Conservation (phyloP, 2,797 vertebrate genomes). For the Orestias chungarensis region DNA sequence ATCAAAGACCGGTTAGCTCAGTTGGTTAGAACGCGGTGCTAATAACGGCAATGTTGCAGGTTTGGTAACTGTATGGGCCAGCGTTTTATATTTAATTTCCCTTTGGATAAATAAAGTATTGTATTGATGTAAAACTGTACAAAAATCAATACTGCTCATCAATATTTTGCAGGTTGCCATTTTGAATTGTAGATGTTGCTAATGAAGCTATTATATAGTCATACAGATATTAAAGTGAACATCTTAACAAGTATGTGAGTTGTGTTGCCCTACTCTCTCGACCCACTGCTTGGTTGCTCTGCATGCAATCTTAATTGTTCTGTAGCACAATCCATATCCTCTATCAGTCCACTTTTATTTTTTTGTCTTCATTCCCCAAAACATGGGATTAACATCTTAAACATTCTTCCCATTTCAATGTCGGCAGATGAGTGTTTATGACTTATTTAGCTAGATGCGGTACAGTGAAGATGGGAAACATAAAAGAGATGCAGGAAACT, state of each 20-base stretch:
- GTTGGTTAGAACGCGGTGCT: conserved; percentile 82
- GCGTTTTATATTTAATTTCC: no score
- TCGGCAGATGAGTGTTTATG: not conserved
- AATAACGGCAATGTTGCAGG: conserved; percentile 79
- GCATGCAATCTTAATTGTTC: not conserved
- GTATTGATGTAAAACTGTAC: no score
- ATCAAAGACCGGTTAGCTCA: conserved; percentile 72
- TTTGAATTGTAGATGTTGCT: not conserved
- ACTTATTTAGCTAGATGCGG: not conserved
- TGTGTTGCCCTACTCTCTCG: not conserved
- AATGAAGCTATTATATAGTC: no score
- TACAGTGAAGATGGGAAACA: not conserved
- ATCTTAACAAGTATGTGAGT: not conserved
- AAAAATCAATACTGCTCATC: no score
- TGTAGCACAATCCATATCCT: not conserved
- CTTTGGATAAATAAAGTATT: no score
- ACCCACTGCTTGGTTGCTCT: not conserved
- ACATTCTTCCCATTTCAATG: not conserved
- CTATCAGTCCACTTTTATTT: not conserved
- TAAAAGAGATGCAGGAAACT: not conserved
- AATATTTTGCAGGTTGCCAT: not conserved
- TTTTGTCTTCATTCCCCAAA: not conserved
- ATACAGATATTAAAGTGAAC: not conserved
- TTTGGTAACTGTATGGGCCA: conserved; percentile 80
- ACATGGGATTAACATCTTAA: not conserved